Conservation (phyloP, 1,140 invertebrate genomes). For the Popillia japonica region DNA sequence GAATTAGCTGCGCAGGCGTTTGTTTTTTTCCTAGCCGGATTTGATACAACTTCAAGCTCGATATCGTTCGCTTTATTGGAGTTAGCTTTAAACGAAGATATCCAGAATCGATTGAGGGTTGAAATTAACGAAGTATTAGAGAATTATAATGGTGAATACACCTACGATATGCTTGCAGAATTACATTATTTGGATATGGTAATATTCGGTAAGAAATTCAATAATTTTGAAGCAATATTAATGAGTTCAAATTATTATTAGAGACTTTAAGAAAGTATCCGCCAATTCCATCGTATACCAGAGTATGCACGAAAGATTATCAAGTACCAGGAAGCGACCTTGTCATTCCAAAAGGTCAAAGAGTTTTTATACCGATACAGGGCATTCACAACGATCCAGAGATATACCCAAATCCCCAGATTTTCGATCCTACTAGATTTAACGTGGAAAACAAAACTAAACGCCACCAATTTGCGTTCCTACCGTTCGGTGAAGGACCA, state of each 20-base stretch:
- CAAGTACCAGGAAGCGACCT: conserved; percentile 62
- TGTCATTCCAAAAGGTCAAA: conserved; percentile 61
- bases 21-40: conserved; percentile 9
- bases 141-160: background rate
- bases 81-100: background rate
- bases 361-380: conserved; percentile 62
- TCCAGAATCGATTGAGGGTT: conserved; percentile 9
- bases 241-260: conserved; percentile 44
- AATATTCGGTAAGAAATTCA: conserved; percentile 57
- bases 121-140: conserved; percentile 13
- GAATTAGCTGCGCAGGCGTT: conserved; percentile 22
- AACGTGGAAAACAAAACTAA: conserved; percentile 61
- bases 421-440: conserved; percentile 75
- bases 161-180: background rate
- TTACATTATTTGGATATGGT: conserved; percentile 18
- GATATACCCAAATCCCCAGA: conserved; percentile 70
- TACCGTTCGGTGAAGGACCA: conserved; percentile 75
- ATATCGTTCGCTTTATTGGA: background rate
- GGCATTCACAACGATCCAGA: conserved; percentile 65
- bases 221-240: background rate
- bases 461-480: conserved; percentile 62
- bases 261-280: conserved; percentile 71
- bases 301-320: conserved; percentile 63
- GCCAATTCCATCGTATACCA: conserved; percentile 64
- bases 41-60: conserved; percentile 2